Percentiles rank a stretch among this genome's conserved stretches.
Conservation (phyloP, 2,113 vertebrate genomes). For the Irena cyanogastra region DNA sequence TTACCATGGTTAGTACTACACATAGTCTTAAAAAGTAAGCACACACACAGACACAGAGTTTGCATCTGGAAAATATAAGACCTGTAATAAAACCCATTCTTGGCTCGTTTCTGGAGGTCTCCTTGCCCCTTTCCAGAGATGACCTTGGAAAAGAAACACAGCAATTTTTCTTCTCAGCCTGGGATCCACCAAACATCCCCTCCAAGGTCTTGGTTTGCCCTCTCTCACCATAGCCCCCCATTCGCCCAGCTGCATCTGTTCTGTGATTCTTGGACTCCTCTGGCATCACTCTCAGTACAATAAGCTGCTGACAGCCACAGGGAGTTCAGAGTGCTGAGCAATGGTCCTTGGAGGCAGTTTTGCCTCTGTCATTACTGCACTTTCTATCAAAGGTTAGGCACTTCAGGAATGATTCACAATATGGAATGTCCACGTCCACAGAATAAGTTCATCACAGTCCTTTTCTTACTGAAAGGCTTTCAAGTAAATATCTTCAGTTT, state of each 20-base stretch:
- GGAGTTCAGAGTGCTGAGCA: background rate
- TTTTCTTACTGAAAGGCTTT: background rate
- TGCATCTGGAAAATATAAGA: background rate
- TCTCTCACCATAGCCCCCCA: background rate
- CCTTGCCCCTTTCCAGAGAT: background rate
- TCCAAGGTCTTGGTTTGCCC: background rate
- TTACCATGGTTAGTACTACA: background rate
- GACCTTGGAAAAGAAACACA: background rate
- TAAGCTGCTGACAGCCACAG: background rate
- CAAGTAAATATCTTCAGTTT: background rate
- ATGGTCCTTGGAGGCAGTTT: background rate
- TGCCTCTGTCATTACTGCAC: accelerated
- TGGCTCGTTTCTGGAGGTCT: background rate
- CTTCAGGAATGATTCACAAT: background rate
- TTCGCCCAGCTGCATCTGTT: background rate
- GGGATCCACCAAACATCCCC: background rate
- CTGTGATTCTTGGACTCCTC: background rate
- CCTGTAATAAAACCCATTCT: background rate
- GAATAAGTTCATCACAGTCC: background rate
- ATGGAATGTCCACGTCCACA: background rate
- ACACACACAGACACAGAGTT: background rate
- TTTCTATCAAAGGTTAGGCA: background rate
- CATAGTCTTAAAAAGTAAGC: background rate
- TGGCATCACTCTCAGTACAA: background rate
- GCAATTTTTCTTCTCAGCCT: background rate